These are phyloP conservation scores for Antitype chi DNA, from an alignment of 2,888 invertebrate species.

Conservation along the genomic window DNA sequence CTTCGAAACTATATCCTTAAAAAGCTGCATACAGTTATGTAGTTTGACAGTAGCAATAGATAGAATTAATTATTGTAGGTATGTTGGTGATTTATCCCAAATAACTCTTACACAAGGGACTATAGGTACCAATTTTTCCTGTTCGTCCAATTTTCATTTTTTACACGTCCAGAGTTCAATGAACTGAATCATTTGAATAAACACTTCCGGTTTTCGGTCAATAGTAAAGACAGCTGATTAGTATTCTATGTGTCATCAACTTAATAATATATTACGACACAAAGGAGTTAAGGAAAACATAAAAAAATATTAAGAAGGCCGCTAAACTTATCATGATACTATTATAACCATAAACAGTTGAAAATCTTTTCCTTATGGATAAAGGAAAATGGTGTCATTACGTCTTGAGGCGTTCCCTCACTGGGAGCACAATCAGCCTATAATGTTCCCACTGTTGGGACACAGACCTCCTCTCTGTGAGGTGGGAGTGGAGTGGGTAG, in stretches of 20 bases:
- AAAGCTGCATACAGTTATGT: neutral
- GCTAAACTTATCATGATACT: slow-evolving; percentile 36
- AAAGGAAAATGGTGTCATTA: slow-evolving; percentile 34
- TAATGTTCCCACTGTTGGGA: no score
- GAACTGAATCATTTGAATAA: slow-evolving; percentile 35
- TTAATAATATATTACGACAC: slow-evolving; percentile 15
- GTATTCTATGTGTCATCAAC: slow-evolving; percentile 39
- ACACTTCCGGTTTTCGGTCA: slow-evolving; percentile 4
- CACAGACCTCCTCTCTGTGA: no score
- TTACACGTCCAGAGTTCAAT: slow-evolving; percentile 51
- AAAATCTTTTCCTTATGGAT: slow-evolving; percentile 54
- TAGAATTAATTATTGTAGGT: neutral
- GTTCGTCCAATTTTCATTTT: neutral
- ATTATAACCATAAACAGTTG: slow-evolving; percentile 35
- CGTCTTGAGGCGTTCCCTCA: no score
- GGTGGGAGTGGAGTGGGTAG: no score
- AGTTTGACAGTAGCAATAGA: no score
- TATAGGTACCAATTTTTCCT: slow-evolving; percentile 20
- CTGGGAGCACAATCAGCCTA: no score
- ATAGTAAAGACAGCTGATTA: slow-evolving; percentile 20
- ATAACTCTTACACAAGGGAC: neutral
- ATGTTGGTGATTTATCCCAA: neutral
- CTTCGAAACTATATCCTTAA: neutral
- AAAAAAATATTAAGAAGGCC: slow-evolving; percentile 30
- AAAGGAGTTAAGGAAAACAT: slow-evolving; percentile 51